Evolutionary conservation across 1,140 invertebrate genomes (phyloP).

Genomic region (Drosophila cardini): DNA sequence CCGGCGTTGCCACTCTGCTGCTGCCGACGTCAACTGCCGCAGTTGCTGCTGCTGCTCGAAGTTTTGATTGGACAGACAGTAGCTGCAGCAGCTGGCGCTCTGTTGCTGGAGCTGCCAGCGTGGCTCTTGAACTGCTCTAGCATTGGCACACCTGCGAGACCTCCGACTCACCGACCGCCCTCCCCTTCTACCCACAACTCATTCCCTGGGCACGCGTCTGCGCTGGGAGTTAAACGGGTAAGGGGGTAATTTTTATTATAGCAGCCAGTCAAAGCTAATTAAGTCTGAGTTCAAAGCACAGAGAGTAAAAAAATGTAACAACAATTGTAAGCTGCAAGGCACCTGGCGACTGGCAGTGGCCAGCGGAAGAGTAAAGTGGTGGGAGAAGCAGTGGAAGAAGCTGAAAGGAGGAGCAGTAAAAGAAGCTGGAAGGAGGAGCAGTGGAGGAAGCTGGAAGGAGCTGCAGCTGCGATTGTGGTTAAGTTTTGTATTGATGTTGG

Average conservation of each 20-base stretch:
- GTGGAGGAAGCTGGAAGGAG: constrained; percentile 32
- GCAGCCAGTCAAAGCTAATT: constrained; percentile 74
- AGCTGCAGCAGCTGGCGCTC: constrained; percentile 30
- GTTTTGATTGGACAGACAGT: constrained; percentile 50
- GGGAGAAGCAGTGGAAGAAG: constrained; percentile 18
- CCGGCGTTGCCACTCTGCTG: constrained; percentile 4
- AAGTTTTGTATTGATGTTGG: constrained; percentile 46
- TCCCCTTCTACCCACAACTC: not conserved
- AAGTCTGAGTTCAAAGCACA: constrained; percentile 63
- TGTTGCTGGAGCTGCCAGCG: constrained; percentile 14
- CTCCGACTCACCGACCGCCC: not conserved
- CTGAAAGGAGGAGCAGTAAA: not conserved
- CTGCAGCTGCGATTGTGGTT: constrained; percentile 50
- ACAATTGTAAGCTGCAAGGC: constrained; percentile 39
- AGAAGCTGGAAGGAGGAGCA: not conserved
- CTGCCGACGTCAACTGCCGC: not conserved
- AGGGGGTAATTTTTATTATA: constrained; percentile 40
- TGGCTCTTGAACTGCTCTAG: constrained; percentile 24
- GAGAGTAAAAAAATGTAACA: constrained; percentile 37
- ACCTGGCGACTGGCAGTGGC: constrained; percentile 35
- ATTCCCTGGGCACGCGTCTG: constrained; percentile 26
- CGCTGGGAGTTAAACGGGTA: no score
- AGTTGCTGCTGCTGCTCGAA: constrained; percentile 28
- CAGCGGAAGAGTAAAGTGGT: not conserved
- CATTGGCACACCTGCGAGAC: constrained; percentile 52